Evolutionary conservation across 2,888 invertebrate species (phyloP), one percentile per base, ranked within the genome.

Genomic region (Dascillus cervinus): DNA sequence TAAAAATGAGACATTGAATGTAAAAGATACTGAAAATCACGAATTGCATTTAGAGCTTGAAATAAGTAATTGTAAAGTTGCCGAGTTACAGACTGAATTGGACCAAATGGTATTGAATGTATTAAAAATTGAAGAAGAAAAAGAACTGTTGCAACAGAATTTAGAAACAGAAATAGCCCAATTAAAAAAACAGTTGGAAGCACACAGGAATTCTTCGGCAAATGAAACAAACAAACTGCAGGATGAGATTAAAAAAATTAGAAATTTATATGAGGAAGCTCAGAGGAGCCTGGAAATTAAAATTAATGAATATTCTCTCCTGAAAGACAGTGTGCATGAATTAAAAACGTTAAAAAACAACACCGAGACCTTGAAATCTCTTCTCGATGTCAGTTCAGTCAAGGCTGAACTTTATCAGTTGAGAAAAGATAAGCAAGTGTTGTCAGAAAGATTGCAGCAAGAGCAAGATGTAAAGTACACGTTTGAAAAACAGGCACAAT

Each of bases 391-490:
- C 20, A 73, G 71, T 20, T 68, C 69, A 23, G 61, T 72, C 8
- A 74, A 73, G 46, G 77, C 77, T 1, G 76, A 80, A 52, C 60
- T 76, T 2, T 60, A 69, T 14, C 69, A 72, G 36, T 53, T 72
- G 11, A 64, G 67, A 34, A 66, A 68, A 34, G 78, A 78, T 48
- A 72, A 71, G 43, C 60, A 68, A 13, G 47, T 53, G 1, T 52
- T 71, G 28, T 58, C 60, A 24, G 66, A 69, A 22, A 60, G 65
- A 32, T 55, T 73, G 26, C 64, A 67, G 39, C 55, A 57, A 32
- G 69, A 71, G 48, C 42, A 58, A 43, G 62, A 64, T 34, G 55
- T 64, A n/a, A 68, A 67, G 46, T 59, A 62, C 17, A 50, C 65
- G 1, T 55, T 68, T 11, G 67, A 70, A 41, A 62, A 60, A 21